Evolutionary conservation across 2,113 vertebrate species (phyloP), one percentile per base, ranked within the genome.

Genomic region (Ophiodon elongatus): DNA sequence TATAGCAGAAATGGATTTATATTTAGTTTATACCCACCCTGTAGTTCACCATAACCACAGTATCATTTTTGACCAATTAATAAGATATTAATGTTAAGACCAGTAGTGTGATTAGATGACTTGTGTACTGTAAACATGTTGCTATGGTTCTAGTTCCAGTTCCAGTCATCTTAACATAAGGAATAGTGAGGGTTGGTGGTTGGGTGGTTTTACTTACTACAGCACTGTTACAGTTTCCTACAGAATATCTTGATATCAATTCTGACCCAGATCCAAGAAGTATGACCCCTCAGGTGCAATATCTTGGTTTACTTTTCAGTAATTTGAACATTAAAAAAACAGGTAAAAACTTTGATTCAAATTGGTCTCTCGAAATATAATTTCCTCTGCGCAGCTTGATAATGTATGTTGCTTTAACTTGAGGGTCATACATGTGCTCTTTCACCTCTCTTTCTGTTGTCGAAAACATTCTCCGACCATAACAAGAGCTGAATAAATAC

Each of bases 91-190:
- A 37, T 27, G 11, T 47, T 0, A 14, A 27, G 59, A 66, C 21
- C 62, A 59, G 39, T 6, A 11, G 33, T 68, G 79, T 62, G 43
- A 68, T 54, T 29, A 41, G 11, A 75, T 69, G 19, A 52, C 63
- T 31, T 66, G 52, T 31, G 67, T 17, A 66, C 59, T 65, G 60
- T 59, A 17, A 33, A 74, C 7, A 43, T 37, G 33, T 21, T 60
- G 8, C 43, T 60, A 23, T 2, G 8, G 59, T 79, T 64, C 68
- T 70, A 79, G 79, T 68, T 82, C 60, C 72, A 76, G 47, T 47
- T 43, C 56, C 66, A 71, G n/a, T 86, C 75, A 57, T 25, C 37
- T 64, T 13, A 37, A 23, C 23, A 19, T 35, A 2, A 47, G 35
- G 56, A 54, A 25, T 11, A 4, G 52, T 25, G 25, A 2, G 7